phyloP scores from a whole-genome alignment of 2,888 invertebrate genomes.

The Lasioglossum marginatum region DNA sequence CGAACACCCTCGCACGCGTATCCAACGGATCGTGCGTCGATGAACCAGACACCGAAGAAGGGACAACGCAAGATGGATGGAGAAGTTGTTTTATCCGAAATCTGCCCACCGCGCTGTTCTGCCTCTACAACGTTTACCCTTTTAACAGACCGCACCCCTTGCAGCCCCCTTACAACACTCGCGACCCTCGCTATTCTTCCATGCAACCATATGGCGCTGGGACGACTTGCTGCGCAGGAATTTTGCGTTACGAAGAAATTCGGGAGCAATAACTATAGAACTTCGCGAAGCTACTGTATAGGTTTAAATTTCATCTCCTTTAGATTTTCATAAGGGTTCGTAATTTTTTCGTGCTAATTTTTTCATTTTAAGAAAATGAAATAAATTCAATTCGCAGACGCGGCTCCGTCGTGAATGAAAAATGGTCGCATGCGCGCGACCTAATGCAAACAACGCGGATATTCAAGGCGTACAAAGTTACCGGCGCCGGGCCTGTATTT shows the following conservation, averaged over 20 bases:
- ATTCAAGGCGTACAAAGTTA: neutral
- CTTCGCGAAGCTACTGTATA: neutral
- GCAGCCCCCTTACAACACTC: conserved; percentile 53
- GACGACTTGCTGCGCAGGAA: conserved; percentile 28
- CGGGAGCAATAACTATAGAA: neutral
- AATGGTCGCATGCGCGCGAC: neutral
- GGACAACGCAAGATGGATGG: conserved; percentile 66
- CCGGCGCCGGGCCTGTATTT: neutral
- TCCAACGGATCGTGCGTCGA: conserved; percentile 27
- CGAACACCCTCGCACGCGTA: neutral
- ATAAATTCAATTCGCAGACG: neutral
- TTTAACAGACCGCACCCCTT: conserved; percentile 62
- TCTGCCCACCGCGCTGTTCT: conserved; percentile 57
- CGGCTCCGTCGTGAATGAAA: neutral
- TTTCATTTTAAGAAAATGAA: no score
- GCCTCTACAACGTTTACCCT: conserved; percentile 75
- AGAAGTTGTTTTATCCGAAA: conserved; percentile 74
- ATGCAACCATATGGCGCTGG: conserved; percentile 45
- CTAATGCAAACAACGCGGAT: neutral
- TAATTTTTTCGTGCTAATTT: no score
- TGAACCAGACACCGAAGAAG: conserved; percentile 28
- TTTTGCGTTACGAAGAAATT: neutral
- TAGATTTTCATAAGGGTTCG: neutral
- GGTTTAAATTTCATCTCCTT: neutral
- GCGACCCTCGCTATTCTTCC: conserved; percentile 62